Percentiles rank a stretch among this genome's conserved stretches.
Conservation (phyloP, 2,888 invertebrate genomes). For the Dolichomitus sp. region DNA sequence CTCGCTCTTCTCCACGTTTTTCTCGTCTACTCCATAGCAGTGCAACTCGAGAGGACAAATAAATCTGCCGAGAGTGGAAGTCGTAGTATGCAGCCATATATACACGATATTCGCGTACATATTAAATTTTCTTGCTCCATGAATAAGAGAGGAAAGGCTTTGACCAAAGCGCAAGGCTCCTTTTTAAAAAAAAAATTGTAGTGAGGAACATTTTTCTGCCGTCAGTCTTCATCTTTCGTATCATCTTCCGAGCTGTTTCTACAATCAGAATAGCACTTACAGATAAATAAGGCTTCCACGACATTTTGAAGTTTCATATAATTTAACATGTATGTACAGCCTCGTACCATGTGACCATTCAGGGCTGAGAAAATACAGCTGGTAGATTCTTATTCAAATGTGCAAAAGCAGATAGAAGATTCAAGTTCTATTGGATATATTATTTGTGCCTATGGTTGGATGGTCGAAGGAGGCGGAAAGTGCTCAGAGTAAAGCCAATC, state of each 20-base stretch:
- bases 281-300: not conserved
- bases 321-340: not conserved
- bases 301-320: not conserved
- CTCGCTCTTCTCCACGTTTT: conserved; percentile 10
- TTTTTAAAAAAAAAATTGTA: not conserved
- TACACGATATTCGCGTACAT: conserved; percentile 7
- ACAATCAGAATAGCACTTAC: not conserved
- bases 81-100: not conserved
- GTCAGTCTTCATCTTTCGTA: too few species aligned
- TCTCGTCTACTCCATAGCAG: conserved; percentile 15
- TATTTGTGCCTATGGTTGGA: conserved; percentile 43
- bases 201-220: too few species aligned
- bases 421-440: conserved; percentile 45
- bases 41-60: conserved; percentile 51
- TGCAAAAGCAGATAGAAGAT: conserved; percentile 30
- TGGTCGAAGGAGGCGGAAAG: conserved; percentile 37
- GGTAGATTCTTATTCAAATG: conserved; percentile 14
- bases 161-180: not conserved
- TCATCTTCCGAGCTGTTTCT: too few species aligned
- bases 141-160: conserved; percentile 11
- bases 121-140: conserved; percentile 1
- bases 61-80: conserved; percentile 39
- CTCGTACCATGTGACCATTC: not conserved
- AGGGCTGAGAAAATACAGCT: not conserved
- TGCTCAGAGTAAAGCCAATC: conserved; percentile 56